Evolutionary conservation across 2,888 invertebrate species (phyloP).

Genomic region (Hypsopygia costalis): DNA sequence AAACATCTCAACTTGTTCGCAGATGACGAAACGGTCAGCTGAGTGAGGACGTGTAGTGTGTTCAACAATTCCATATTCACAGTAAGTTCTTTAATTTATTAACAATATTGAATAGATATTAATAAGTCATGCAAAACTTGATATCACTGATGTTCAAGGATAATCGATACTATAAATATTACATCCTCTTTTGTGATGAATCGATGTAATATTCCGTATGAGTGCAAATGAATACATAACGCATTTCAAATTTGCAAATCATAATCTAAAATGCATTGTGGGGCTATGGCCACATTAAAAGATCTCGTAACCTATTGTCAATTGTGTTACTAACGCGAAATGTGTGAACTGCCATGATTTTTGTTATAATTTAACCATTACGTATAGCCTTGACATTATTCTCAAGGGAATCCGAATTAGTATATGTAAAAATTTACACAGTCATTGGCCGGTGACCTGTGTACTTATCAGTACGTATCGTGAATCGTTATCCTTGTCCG

Average conservation of each 20-base stretch:
- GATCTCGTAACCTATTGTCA: background rate
- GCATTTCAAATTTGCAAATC: too few relatives aligned
- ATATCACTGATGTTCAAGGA: too few relatives aligned
- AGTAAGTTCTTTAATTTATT: background rate
- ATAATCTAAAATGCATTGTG: too few relatives aligned
- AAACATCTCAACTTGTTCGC: background rate
- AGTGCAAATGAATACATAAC: too few relatives aligned
- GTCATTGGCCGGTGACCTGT: too few relatives aligned
- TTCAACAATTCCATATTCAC: background rate
- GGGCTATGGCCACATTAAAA: background rate
- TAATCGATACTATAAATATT: too few relatives aligned
- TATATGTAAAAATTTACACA: too few relatives aligned
- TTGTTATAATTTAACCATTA: background rate
- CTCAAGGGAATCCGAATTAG: slow-evolving; percentile 2
- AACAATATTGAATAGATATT: background rate
- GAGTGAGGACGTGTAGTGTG: background rate
- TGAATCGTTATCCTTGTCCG: too few relatives aligned
- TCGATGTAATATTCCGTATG: too few relatives aligned
- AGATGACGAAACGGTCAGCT: background rate
- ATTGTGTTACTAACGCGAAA: background rate
- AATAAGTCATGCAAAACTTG: too few relatives aligned
- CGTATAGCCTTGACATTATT: background rate
- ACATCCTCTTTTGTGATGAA: too few relatives aligned
- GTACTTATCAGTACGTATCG: too few relatives aligned
- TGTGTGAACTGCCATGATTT: background rate